Conservation (phyloP, 1,140 invertebrate genomes). For the Anthonomus grandis region DNA sequence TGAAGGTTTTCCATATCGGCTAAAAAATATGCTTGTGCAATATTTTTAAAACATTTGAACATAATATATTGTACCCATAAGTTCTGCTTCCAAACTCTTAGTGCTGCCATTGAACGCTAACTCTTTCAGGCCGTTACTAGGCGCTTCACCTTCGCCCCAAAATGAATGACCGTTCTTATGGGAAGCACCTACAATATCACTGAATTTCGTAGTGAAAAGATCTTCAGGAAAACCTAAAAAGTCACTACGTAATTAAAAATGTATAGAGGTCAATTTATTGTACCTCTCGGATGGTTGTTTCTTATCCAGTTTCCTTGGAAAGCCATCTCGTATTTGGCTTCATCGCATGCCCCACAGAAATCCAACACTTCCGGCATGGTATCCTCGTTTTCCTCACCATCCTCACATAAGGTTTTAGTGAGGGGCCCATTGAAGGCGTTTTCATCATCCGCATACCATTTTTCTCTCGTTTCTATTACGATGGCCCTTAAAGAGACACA, state of each 20-base stretch:
- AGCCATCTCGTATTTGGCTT: constrained; percentile 90
- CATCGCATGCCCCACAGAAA: constrained; percentile 86
- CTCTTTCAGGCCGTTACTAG: constrained; percentile 83
- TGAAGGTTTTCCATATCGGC: constrained; percentile 63
- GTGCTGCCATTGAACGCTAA: constrained; percentile 92
- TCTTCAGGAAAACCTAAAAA: constrained; percentile 61
- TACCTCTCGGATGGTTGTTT: constrained; percentile 94
- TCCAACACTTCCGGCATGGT: constrained; percentile 69
- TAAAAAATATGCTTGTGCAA: constrained; percentile 1
- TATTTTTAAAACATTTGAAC: no score
- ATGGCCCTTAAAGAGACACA: constrained; percentile 75
- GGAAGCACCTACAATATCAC: constrained; percentile 95
- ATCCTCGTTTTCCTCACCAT: constrained; percentile 62
- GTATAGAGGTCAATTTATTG: constrained; percentile 46
- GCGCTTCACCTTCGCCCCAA: constrained; percentile 86
- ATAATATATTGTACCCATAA: constrained; percentile 67
- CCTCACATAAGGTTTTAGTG: constrained; percentile 77
- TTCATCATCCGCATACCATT: constrained; percentile 87
- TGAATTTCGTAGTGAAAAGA: constrained; percentile 85
- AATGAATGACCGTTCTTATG: constrained; percentile 86
- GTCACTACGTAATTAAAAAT: neutral
- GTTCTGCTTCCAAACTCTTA: constrained; percentile 83
- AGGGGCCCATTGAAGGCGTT: constrained; percentile 63
- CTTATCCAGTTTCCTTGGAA: constrained; percentile 97
- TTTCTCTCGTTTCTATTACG: constrained; percentile 75